Evolutionary conservation across 2,113 vertebrate genomes (phyloP).

Genomic region (Sminthopsis crassicaudata): DNA sequence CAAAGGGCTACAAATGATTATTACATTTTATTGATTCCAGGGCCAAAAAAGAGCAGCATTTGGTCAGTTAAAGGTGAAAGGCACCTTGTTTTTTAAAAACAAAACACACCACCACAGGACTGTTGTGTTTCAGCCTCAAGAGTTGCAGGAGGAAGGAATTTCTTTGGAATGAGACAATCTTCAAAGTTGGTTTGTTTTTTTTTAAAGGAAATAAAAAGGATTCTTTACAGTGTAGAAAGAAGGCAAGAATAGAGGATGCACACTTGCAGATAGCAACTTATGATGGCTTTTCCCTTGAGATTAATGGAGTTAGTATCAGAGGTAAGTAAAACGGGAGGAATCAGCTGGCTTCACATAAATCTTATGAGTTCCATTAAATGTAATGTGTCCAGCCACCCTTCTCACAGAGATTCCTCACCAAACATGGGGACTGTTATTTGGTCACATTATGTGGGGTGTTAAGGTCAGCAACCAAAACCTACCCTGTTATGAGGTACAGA

Average conservation of each 20-base stretch:
- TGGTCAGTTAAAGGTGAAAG: constrained; percentile 82
- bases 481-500: constrained; percentile 4
- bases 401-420: background rate
- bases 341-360: background rate
- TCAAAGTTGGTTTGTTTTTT: constrained; percentile 32
- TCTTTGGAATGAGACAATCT: constrained; percentile 68
- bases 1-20: constrained; percentile 79
- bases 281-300: background rate
- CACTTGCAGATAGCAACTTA: background rate
- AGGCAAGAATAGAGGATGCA: constrained; percentile 34
- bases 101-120: constrained; percentile 65
- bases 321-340: background rate
- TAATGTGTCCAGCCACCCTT: constrained; percentile 14
- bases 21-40: constrained; percentile 83
- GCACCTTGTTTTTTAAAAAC: constrained; percentile 77
- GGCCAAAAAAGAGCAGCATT: constrained; percentile 85
- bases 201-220: constrained; percentile 43
- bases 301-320: background rate
- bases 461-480: background rate
- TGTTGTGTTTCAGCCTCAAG: constrained; percentile 56
- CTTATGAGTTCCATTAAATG: constrained; percentile 2
- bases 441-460: constrained; percentile 15
- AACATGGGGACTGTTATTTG: constrained; percentile 23
- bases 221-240: constrained; percentile 33
- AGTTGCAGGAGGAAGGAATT: constrained; percentile 53